A percentile compares a stretch with the other conserved stretches of the same genome.
These are phyloP conservation scores for Bembecia ichneumoniformis DNA, from an alignment of 2,888 invertebrate species.

Conservation along the genomic window DNA sequence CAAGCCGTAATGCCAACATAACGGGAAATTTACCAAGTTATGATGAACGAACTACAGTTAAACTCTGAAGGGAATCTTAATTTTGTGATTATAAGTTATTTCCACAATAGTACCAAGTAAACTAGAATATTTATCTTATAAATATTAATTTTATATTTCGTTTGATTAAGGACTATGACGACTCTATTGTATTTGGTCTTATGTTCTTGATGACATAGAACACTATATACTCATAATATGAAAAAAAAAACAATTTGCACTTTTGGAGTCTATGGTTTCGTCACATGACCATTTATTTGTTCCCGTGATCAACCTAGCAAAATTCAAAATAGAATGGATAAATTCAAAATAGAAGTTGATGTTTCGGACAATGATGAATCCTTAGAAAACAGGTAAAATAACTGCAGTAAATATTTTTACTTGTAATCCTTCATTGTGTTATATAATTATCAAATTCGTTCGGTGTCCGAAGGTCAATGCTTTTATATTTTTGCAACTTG, in stretches of 20 bases:
- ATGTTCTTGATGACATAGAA: too few species aligned
- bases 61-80: too few species aligned
- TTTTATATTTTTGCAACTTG: conserved; percentile 48
- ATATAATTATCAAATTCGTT: conserved; percentile 42
- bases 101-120: too few species aligned
- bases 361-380: conserved; percentile 75
- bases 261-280: conserved; percentile 41
- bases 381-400: conserved; percentile 74
- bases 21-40: too few species aligned
- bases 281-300: conserved; percentile 82
- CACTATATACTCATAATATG: too few species aligned
- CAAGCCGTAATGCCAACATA: too few species aligned
- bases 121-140: too few species aligned
- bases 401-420: conserved; percentile 11
- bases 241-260: background rate
- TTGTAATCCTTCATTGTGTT: conserved; percentile 21
- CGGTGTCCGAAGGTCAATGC: conserved; percentile 55
- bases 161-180: too few species aligned
- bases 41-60: too few species aligned
- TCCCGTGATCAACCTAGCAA: conserved; percentile 80
- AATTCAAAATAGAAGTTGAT: conserved; percentile 69
- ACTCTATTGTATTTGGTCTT: too few species aligned
- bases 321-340: conserved; percentile 75
- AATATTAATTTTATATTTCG: too few species aligned
- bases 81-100: too few species aligned